Evolutionary conservation across 2,113 vertebrate genomes (phyloP).

Genomic region (Cnemophilus loriae): DNA sequence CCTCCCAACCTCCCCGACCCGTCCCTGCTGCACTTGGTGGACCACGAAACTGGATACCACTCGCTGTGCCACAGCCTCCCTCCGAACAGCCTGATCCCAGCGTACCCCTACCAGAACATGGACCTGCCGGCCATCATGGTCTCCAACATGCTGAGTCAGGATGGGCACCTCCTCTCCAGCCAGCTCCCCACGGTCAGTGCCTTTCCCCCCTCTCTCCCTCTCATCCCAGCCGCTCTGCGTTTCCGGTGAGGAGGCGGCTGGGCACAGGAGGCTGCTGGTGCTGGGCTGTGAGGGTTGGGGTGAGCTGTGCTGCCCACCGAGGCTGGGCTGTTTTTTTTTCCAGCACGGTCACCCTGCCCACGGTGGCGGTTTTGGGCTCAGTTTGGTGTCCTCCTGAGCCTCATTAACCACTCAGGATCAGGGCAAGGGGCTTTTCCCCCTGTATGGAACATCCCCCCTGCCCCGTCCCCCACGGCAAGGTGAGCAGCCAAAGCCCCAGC

Average conservation of each 20-base stretch:
- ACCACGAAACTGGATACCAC: conserved; percentile 91
- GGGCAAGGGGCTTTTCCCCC: neutral
- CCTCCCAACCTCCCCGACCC: conserved; percentile 95
- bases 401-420: neutral
- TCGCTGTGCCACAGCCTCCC: conserved; percentile 90
- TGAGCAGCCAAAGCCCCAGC: neutral
- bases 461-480: neutral
- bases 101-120: conserved; percentile 90
- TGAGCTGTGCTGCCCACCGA: too few species aligned
- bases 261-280: neutral
- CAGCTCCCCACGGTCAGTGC: conserved; percentile 95
- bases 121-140: conserved; percentile 98
- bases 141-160: conserved; percentile 96
- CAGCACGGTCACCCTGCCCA: fast-evolving
- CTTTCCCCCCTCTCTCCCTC: neutral
- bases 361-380: neutral
- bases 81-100: conserved; percentile 93
- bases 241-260: neutral
- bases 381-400: neutral
- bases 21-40: conserved; percentile 92
- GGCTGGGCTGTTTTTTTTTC: too few species aligned
- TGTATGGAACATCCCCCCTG: neutral
- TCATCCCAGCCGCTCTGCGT: fast-evolving
- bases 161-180: conserved; percentile 91
- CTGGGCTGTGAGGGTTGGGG: neutral